Base-by-base conservation (phyloP, 53 echinoderm and acorn worm species). In the Stichopus horrens region DNA sequence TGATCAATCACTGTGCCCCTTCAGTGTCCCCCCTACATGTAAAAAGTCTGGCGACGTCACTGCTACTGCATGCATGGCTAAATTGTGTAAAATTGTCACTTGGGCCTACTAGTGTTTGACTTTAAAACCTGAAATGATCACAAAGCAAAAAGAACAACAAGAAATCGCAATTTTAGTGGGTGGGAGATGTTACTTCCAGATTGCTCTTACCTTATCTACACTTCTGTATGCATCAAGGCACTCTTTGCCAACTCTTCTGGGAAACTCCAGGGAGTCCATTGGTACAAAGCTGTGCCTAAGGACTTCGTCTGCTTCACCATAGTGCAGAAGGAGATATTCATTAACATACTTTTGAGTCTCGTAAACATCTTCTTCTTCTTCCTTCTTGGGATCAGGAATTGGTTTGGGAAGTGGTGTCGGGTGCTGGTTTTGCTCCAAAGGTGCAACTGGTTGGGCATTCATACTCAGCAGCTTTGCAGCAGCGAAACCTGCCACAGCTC, bases 311-410 rank as follows among this genome's bases (percentile, higher is more conserved):
- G 98, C 92, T 21, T 92, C 90, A 8, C 95, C 95, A 90, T 90
- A 97, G 59, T 97, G 95, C 78, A 97, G 94, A 66, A 94, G 92
- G 20, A 98, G 86, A 83, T 96, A 98, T 86, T 98, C 94, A 74
- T 96, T 98, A 22, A 98, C 93, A 10, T 96, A 85, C 57, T 98
- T 96, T 7, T 92, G 91, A 7, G 98, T 94, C 86, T 98, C 96
- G 90, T 98, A 98, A 79, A 90, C 75, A 81, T 92, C 94, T 6
- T 94, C 94, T 37, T 92, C 86, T 54, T 86, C 74, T 8, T 87
- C 87, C 51, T 56, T 53, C 22, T 74, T 55, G 11, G 87, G 87
- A 55, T 74, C 58, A 5, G 74, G 52, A 52, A n/a, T 58, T 11
- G 87, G 87, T 86, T 86, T 86, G 7, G 87, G 74, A 5, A 74